Evolutionary conservation across 2,888 invertebrate species (phyloP), one percentile per base, ranked within the genome.

Genomic region (Branchellion lobata): DNA sequence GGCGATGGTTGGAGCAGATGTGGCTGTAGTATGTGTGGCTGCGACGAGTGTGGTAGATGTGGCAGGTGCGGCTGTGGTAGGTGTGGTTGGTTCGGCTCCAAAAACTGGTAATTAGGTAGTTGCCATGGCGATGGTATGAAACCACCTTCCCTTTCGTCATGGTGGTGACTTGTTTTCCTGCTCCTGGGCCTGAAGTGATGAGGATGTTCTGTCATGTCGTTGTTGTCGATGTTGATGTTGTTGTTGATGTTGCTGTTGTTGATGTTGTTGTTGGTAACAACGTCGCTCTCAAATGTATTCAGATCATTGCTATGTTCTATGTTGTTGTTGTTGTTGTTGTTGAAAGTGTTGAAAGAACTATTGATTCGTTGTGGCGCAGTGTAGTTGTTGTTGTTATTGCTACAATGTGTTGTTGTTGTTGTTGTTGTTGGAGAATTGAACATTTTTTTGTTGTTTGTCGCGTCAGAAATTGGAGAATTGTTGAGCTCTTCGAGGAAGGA

Each of bases 401-500:
- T 57, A 24, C 21, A 40, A 40, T 40, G 24, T 24, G 24, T 18
- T 24, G 24, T 24, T 57, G 24, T 57, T 57, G 21, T 57, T 24
- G 24, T 57, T 5, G 24, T 24, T 57, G 21, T 18, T 18, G 24
- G 8, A 24, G 61, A 57, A 57, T 8, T 57, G 61, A 57, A 57
- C 21, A n/a, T 24, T 57, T 57, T 57, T 57, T 57, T 57, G 24
- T 57, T 57, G 24, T n/a, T n/a, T 18, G 61, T 18, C 3, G 21
- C 24, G 24, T 57, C 61, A 73, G 73, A 51, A 21, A 47, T 27
- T 14, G 75, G 75, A 29, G 75, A 75, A 31, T 75, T 40, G 33
- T 75, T 75, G 53, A 75, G 75, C 21, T 75, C 75, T 53, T 75
- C 75, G 51, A 75, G 31, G 33, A 75, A 75, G 21, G 75, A 75